Evolutionary conservation across 2,888 invertebrate species (phyloP).

Genomic region (Drosophila peninsularis): DNA sequence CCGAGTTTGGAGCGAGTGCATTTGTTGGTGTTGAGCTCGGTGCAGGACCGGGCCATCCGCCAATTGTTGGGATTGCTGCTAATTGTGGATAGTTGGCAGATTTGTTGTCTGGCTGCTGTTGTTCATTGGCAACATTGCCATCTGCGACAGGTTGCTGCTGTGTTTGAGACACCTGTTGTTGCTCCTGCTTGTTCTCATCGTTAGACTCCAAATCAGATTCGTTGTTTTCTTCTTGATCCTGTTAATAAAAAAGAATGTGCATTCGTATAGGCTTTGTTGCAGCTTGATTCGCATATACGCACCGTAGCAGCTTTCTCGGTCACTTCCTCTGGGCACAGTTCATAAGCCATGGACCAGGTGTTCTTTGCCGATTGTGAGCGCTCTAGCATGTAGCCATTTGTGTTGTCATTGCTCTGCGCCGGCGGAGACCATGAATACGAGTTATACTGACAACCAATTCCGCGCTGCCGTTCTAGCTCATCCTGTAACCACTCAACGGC

Average conservation of each 20-base stretch:
- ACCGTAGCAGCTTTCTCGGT: constrained; percentile 66
- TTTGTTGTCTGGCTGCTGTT: constrained; percentile 55
- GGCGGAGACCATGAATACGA: constrained; percentile 97
- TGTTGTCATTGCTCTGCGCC: constrained; percentile 96
- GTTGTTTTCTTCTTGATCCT: constrained; percentile 84
- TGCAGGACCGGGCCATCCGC: constrained; percentile 65
- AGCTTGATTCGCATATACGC: constrained; percentile 30
- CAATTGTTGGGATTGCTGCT: constrained; percentile 48
- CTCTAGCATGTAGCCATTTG: constrained; percentile 97
- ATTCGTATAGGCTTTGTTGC: background rate
- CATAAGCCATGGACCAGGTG: constrained; percentile 92
- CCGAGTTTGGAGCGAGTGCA: constrained; percentile 11
- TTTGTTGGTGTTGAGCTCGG: constrained; percentile 41
- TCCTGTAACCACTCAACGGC: constrained; percentile 98
- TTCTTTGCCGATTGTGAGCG: constrained; percentile 96
- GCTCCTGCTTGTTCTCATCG: constrained; percentile 78
- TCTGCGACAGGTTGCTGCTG: constrained; percentile 32
- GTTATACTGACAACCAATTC: constrained; percentile 88
- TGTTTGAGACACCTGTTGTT: constrained; percentile 33
- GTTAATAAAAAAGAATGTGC: constrained; percentile 6
- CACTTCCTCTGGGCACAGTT: constrained; percentile 90
- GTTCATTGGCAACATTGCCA: constrained; percentile 25
- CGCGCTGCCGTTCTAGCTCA: constrained; percentile 91
- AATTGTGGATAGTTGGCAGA: constrained; percentile 39
- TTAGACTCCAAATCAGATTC: constrained; percentile 84